Evolutionary conservation across 2,888 invertebrate genomes (phyloP), one percentile per base, ranked within the genome.

Genomic region (Nymphalis urticae): DNA sequence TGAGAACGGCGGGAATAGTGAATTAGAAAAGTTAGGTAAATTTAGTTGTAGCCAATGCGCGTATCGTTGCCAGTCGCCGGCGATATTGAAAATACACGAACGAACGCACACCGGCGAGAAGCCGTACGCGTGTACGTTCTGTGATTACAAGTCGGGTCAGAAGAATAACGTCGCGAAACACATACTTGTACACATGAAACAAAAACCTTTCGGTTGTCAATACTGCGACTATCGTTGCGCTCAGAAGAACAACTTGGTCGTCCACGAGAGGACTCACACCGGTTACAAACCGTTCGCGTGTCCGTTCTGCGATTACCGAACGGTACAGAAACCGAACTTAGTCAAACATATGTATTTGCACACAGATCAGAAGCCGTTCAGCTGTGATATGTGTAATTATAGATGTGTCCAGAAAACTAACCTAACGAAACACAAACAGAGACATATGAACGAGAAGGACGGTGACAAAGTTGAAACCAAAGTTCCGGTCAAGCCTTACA

Each of bases 341-440:
- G 93, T 93, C 0, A 93, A 93, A 74, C 93, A 93, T 62, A 92
- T 93, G 93, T 93, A 93, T 58, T 68, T 93, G 16, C 93, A 93
- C 51, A 93, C 93, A 0, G 92, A 93, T 42, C 90, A 93, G 58
- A 93, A 93, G 65, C 93, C 93, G 0, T 93, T 92, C 64, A 87
- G 90, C 16, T 93, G 93, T 69, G 93, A 93, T 51, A 76, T 90
- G 73, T 93, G 93, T 66, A 90, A 82, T 48, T 93, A 93, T 64
- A 79, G 88, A 1, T 93, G 93, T 62, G 93, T 93, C 0, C 93
- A 93, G 65, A 93, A 93, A 74, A 93, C 93, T 0, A 93, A 93
- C 63, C 68, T 93, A 10, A 93, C 91, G 0, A 93, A 93, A 73
- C 93, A 93, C 58, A 93, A 90, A 50, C 90, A 89, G 66, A 82